phyloP scores from a whole-genome alignment of 1,140 invertebrate genomes.

The Hesperophylax magnus region DNA sequence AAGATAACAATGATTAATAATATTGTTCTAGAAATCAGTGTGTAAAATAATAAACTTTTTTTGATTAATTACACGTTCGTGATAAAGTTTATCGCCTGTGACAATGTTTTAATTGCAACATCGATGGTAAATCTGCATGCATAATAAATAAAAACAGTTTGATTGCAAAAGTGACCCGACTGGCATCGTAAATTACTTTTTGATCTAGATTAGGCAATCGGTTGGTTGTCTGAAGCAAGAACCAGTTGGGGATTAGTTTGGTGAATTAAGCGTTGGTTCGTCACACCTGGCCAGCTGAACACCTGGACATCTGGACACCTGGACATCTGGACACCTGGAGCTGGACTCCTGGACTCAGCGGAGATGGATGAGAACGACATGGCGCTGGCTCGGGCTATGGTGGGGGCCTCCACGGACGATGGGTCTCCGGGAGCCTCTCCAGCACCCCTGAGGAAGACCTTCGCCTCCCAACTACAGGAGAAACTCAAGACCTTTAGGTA shows the following conservation, averaged over 20 bases:
- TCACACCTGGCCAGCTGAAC: too few species aligned
- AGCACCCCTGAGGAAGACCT: slow-evolving; percentile 69
- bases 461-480: slow-evolving; percentile 67
- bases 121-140: slow-evolving; percentile 11
- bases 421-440: slow-evolving; percentile 69
- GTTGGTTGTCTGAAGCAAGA: slow-evolving; percentile 3
- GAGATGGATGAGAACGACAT: slow-evolving; percentile 78
- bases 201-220: slow-evolving; percentile 32
- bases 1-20: too few species aligned
- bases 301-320: too few species aligned
- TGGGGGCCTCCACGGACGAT: slow-evolving; percentile 67
- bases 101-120: slow-evolving; percentile 21
- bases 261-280: slow-evolving; percentile 1
- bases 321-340: too few species aligned
- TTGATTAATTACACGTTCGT: not conserved
- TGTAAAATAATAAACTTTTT: too few species aligned
- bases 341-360: not conserved
- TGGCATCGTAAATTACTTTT: slow-evolving; percentile 20
- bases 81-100: not conserved
- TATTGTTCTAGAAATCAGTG: too few species aligned
- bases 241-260: not conserved
- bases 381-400: slow-evolving; percentile 75
- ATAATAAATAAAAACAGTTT: not conserved
- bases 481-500: slow-evolving; percentile 74
- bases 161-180: slow-evolving; percentile 1